Evolutionary conservation across 2,888 invertebrate genomes (phyloP).

Genomic region (Adela reaumurella): DNA sequence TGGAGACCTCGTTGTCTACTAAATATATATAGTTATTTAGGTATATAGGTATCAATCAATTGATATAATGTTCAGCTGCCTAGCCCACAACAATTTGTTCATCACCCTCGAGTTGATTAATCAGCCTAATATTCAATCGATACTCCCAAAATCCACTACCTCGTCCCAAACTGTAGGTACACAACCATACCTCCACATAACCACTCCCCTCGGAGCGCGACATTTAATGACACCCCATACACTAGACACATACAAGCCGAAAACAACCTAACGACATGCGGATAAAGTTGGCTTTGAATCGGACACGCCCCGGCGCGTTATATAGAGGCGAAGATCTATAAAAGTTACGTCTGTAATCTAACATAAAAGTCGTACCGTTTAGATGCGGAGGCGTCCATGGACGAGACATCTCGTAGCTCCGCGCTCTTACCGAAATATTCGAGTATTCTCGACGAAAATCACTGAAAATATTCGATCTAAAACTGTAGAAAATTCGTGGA

Average conservation of each 20-base stretch:
- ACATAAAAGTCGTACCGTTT: slow-evolving; percentile 59
- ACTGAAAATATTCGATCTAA: too few species aligned
- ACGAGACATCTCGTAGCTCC: slow-evolving; percentile 56
- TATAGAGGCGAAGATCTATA: slow-evolving; percentile 59
- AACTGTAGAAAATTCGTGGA: slow-evolving; percentile 16
- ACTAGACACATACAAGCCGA: slow-evolving; percentile 28
- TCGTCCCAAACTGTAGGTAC: slow-evolving; percentile 26
- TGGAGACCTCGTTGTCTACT: too few species aligned
- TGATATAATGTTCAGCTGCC: too few species aligned
- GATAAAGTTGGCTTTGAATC: slow-evolving; percentile 38
- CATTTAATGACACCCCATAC: slow-evolving; percentile 59
- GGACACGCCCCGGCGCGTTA: slow-evolving; percentile 48
- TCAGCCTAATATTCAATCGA: slow-evolving; percentile 56
- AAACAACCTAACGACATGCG: slow-evolving; percentile 28
- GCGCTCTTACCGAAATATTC: slow-evolving; percentile 54
- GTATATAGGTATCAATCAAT: too few species aligned
- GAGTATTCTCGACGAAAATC: slow-evolving; percentile 31
- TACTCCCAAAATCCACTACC: slow-evolving; percentile 55
- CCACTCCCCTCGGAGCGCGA: slow-evolving; percentile 46
- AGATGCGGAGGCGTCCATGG: slow-evolving; percentile 57
- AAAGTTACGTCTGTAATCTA: slow-evolving; percentile 59
- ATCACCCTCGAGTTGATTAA: slow-evolving; percentile 23
- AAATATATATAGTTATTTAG: too few species aligned
- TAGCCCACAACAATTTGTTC: too few species aligned
- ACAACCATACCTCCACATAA: not conserved